A percentile compares a stretch with the other conserved stretches of the same genome.
These are phyloP conservation scores for Amorpha juglandis DNA, from an alignment of 2,888 invertebrate species.

Conservation along the genomic window DNA sequence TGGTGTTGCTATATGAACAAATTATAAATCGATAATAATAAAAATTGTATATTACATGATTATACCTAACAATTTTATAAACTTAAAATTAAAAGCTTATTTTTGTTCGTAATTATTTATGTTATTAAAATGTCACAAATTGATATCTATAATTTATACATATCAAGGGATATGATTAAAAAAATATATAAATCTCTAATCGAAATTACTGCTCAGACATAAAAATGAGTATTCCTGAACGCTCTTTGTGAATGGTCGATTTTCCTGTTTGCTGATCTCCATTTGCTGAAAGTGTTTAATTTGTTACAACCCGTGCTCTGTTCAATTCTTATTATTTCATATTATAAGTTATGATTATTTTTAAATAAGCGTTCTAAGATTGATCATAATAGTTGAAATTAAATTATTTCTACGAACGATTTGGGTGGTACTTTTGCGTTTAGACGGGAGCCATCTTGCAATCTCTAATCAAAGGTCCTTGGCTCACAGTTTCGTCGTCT, in stretches of 20 bases:
- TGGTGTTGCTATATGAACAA: slow-evolving; percentile 54
- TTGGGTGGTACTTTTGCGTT: slow-evolving; percentile 90
- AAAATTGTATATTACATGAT: neutral
- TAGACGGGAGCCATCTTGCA: slow-evolving; percentile 94
- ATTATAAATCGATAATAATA: slow-evolving; percentile 37
- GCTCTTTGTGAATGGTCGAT: slow-evolving; percentile 78
- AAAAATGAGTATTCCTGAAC: slow-evolving; percentile 56
- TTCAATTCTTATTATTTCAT: slow-evolving; percentile 72
- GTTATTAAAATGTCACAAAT: slow-evolving; percentile 32
- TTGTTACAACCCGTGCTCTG: slow-evolving; percentile 69
- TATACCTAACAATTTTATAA: neutral
- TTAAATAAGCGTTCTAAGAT: slow-evolving; percentile 68
- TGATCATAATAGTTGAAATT: slow-evolving; percentile 60
- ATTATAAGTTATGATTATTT: slow-evolving; percentile 80
- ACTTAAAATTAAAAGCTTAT: neutral
- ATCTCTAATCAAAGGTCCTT: slow-evolving; percentile 94
- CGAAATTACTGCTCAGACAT: slow-evolving; percentile 3
- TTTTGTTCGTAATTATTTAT: neutral
- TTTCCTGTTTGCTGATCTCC: slow-evolving; percentile 83
- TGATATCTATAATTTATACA: neutral
- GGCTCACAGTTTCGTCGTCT: slow-evolving; percentile 93
- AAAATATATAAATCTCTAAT: neutral
- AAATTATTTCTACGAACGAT: slow-evolving; percentile 82
- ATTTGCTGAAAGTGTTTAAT: slow-evolving; percentile 77
- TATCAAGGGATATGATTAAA: neutral